Base-by-base conservation (phyloP, 2,113 vertebrate genomes). In the Megalops atlanticus region DNA sequence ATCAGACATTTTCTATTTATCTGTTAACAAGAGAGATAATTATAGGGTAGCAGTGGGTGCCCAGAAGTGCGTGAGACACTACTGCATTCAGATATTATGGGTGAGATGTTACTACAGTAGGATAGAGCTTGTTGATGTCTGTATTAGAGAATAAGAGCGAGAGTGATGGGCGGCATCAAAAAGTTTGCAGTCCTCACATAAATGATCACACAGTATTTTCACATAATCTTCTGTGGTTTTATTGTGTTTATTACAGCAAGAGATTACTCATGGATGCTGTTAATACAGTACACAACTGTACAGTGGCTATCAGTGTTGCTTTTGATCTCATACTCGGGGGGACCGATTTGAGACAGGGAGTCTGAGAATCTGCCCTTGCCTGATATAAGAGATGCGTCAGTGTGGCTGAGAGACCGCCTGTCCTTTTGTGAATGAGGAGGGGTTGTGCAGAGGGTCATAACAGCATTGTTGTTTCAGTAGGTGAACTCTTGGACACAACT, bases 1-100 rank as follows among this genome's bases (percentile, higher is more conserved):
- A 80, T 73, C 72, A 81, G 72, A 73, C n/a, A 52, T 49, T 80
- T 71, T 70, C 74, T 68, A 52, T 81, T 82, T 80, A 27, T 79
- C 82, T 81, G 74, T 31, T 82, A 83, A 83, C 68, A 80, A 83
- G 81, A 81, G 74, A 74, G 81, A 85, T 84, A 79, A 85, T 84
- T 84, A 84, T 84, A 83, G 80, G 74, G 80, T 68, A 36, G 39
- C 52, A 83, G 75, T 39, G 54, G 69, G 33, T 38, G 68, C 41
- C 78, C 76, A 72, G 79, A 73, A 74, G 41, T 47, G 64, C 38
- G 74, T 11, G 41, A 81, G 77, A 69, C 79, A 64, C 49, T 75
- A 39, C 52, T 74, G 83, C 79, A 81, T 39, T 77, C 81, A 84
- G 79, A 85, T 79, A 79, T 36, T 74, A 27, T 81, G 45, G 45